phyloP scores from a whole-genome alignment of 1,140 invertebrate genomes.

The Coenobita brevimanus region DNA sequence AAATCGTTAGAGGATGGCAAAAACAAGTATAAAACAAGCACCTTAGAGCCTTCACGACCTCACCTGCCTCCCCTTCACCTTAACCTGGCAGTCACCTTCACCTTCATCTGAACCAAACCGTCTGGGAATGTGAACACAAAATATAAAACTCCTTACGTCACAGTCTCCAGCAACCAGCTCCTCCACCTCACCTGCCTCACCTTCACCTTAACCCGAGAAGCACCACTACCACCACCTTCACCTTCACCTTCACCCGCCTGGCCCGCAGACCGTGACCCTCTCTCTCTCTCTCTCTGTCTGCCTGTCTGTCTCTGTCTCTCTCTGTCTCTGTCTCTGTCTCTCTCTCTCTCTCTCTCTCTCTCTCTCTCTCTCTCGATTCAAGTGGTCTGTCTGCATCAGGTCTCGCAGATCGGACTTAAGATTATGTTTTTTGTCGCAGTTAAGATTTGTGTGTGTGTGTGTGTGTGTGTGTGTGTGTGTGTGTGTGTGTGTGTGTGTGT shows the following conservation, averaged over 20 bases:
- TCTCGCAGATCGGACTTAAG: background rate
- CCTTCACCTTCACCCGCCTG: background rate
- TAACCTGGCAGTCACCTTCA: no score
- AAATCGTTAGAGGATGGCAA: no score
- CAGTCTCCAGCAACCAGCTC: no score
- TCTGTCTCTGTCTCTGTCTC: background rate
- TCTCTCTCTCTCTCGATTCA: background rate
- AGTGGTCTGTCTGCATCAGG: background rate
- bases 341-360: conserved; percentile 15
- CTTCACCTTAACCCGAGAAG: background rate
- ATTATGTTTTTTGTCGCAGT: background rate
- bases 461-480: no score
- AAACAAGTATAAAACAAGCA: no score
- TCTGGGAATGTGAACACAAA: no score
- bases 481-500: no score
- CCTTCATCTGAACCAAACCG: no score
- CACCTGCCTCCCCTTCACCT: background rate
- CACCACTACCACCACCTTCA: background rate
- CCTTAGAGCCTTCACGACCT: no score
- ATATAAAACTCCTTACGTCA: no score
- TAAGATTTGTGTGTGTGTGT: no score
- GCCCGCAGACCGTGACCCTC: background rate
- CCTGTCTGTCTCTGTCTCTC: background rate
- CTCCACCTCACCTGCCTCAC: background rate
- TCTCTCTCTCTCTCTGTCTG: background rate